These are phyloP conservation scores for Aphelenchoides besseyi DNA, from an alignment of 1,140 invertebrate species.

Conservation along the genomic window DNA sequence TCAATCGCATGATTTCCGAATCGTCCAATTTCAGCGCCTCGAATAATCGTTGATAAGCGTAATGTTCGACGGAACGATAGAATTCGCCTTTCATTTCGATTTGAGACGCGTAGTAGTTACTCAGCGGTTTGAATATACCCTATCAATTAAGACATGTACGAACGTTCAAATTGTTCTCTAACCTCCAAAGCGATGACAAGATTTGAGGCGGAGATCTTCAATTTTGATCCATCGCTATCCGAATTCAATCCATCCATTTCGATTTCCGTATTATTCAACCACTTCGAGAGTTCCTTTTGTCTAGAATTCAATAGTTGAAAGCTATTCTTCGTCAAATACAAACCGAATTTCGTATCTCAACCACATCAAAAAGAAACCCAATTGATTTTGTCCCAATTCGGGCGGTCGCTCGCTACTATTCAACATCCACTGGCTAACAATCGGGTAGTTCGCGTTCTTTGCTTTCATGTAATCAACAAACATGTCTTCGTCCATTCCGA, in stretches of 20 bases:
- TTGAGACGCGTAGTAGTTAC: slow-evolving; percentile 54
- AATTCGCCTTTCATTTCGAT: slow-evolving; percentile 55
- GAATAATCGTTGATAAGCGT: slow-evolving; percentile 60
- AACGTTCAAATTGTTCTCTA: not conserved
- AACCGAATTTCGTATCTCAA: slow-evolving; percentile 44
- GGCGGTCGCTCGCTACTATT: slow-evolving; percentile 43
- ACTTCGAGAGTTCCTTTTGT: slow-evolving; percentile 38
- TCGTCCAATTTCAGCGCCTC: slow-evolving; percentile 56
- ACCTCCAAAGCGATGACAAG: slow-evolving; percentile 48
- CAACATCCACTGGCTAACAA: slow-evolving; percentile 57
- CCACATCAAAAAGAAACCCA: slow-evolving; percentile 60
- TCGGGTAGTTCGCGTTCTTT: slow-evolving; percentile 40
- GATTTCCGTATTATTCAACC: slow-evolving; percentile 36
- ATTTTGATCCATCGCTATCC: slow-evolving; percentile 43
- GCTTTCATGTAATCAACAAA: slow-evolving; percentile 43
- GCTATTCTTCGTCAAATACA: slow-evolving; percentile 1
- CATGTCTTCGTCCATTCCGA: slow-evolving; percentile 58
- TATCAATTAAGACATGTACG: not conserved
- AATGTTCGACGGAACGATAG: slow-evolving; percentile 60
- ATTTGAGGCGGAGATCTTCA: slow-evolving; percentile 50
- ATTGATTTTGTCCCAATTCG: slow-evolving; percentile 53
- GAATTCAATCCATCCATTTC: slow-evolving; percentile 46
- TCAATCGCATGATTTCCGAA: slow-evolving; percentile 51
- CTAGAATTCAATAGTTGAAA: slow-evolving; percentile 21
- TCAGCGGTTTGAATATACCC: slow-evolving; percentile 57